Base-by-base conservation (phyloP, 1,140 invertebrate species). In the Drosophila arawakana region DNA sequence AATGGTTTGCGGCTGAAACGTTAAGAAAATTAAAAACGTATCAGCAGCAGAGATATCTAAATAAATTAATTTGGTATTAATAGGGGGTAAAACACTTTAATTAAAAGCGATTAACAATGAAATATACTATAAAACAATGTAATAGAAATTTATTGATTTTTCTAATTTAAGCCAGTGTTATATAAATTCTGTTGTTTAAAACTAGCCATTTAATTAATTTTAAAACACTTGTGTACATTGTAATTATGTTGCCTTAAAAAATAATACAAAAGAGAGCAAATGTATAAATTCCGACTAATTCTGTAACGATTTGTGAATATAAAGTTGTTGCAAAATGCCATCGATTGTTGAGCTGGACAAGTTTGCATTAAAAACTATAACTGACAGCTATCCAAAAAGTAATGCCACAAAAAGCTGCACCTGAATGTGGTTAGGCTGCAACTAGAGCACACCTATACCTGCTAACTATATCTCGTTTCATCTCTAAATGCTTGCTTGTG, bases 301-400 rank as follows among this genome's bases (percentile, higher is more conserved):
- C 18, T 18, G 59, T 60, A 54, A 35, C 37, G 7, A 34, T 49
- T 18, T 59, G 50, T 74, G 59, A 39, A 46, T 39, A 77, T 54
- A 21, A 52, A 60, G 39, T 68, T 58, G 47, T 68, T 21, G 43
- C 25, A 60, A 43, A 61, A 46, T 54, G 55, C 4, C 37, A 75
- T 75, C 66, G 76, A 78, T 71, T 71, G 73, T 75, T 71, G 72
- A 78, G 61, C 66, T 65, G 71, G 76, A 71, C 57, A 73, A 58
- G 55, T 76, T 71, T 63, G 54, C 54, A 63, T 57, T 73, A 72
- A 57, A 54, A 61, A 43, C 46, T 59, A 63, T 71, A 59, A 55
- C 57, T 71, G 69, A 37, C 49, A 55, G 75, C 44, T 59, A 68
- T 63, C 46, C 52, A 18, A 46, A 60, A 59, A 49, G n/a, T 58